Conservation (phyloP, 2,888 invertebrate species). For the Diachrysia chrysitis region DNA sequence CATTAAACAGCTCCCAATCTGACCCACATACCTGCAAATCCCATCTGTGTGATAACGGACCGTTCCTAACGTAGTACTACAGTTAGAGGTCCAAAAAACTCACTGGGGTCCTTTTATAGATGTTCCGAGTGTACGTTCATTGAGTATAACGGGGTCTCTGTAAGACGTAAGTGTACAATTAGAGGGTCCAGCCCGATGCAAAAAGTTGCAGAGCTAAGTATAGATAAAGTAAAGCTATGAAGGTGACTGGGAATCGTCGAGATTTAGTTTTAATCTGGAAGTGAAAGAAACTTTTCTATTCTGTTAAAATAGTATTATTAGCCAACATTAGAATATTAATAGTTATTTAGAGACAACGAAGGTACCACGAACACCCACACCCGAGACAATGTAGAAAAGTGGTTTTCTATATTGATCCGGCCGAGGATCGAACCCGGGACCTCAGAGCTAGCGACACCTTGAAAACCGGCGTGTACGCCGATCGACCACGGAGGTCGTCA, state of each 20-base stretch:
- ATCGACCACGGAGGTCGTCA: too few relatives aligned
- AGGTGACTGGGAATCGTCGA: constrained; percentile 16
- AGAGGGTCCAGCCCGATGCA: constrained; percentile 50
- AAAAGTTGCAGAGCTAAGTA: constrained; percentile 51
- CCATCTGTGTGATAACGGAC: constrained; percentile 33
- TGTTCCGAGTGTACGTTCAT: constrained; percentile 67
- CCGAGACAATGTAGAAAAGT: too few relatives aligned
- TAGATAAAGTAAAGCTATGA: constrained; percentile 27
- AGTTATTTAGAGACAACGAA: too few relatives aligned
- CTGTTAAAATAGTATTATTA: too few relatives aligned
- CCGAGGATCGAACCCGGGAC: too few relatives aligned
- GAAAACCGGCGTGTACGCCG: too few relatives aligned
- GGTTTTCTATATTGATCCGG: too few relatives aligned
- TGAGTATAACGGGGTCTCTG: constrained; percentile 67
- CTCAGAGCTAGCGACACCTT: too few relatives aligned
- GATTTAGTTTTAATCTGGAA: constrained; percentile 26
- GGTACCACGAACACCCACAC: too few relatives aligned
- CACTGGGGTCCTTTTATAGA: constrained; percentile 66
- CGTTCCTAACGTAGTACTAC: constrained; percentile 52
- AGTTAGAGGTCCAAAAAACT: constrained; percentile 68
- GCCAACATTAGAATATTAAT: too few relatives aligned
- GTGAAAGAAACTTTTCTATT: background rate
- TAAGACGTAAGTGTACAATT: constrained; percentile 68
- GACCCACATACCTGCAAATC: constrained; percentile 45
- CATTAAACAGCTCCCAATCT: constrained; percentile 28